Base-by-base conservation (phyloP, 1,140 invertebrate genomes). In the Drosophila albomicans region DNA sequence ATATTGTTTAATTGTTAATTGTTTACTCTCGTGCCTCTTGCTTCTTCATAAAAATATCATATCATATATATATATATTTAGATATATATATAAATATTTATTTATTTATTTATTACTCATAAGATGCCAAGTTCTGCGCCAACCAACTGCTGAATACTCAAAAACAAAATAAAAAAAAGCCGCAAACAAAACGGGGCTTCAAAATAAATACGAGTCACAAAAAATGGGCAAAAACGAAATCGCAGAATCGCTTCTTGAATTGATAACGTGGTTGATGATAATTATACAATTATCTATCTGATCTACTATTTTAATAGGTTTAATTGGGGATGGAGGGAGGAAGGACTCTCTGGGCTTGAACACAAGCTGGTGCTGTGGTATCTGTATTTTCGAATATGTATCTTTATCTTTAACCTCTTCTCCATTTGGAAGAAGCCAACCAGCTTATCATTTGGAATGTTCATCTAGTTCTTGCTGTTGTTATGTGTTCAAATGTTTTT, bases 31-130 rank as follows among this genome's bases (percentile, higher is more conserved):
- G 20, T 85, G 68, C 74, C 72, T 78, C 72, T 80, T 38, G 10
- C 35, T 38, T 38, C 35, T 82, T 89, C 86, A 89, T 90, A 89
- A 89, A 89, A 89, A 89, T 89, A 89, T 38, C 86, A 86, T 88
- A 72, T 71, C 62, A 57, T 69, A 67, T 86, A 72, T 88, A 68
- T 79, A 58, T 82, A 70, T 65, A 75, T 81, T 63, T 75, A 71
- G 77, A 56, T 65, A 43, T 52, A 67, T 63, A 79, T 87, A 76
- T 72, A 71, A 75, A 86, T 81, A 82, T 88, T 79, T 38, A 10
- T 38, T 32, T 32, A 32, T 32, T 38, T 38, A 38, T 38, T 38
- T 38, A 10, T 38, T 85, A 79, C 64, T 89, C 85, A 89, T 89
- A 89, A 89, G 85, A 89, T 89, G 86, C 75, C 78, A 85, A 82